Evolutionary conservation across 2,797 vertebrate genomes (phyloP).

Genomic region (Denticeps clupeoides): DNA sequence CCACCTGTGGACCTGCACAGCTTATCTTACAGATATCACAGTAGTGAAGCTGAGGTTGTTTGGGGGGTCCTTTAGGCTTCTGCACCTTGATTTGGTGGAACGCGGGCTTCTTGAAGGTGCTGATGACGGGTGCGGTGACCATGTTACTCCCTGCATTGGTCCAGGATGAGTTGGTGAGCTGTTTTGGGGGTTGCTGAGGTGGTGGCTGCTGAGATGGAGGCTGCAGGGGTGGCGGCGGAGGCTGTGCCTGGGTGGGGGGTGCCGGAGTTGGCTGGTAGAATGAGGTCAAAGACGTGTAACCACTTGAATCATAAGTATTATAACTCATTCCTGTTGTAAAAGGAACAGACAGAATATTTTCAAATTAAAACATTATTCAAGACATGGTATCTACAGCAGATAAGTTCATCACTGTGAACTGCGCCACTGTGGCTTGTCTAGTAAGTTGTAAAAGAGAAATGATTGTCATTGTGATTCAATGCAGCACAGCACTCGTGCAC

Average conservation of each 20-base stretch:
- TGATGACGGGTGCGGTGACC: constrained; percentile 37
- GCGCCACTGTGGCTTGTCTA: no score
- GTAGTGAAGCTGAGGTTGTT: constrained; percentile 69
- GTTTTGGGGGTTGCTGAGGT: constrained; percentile 40
- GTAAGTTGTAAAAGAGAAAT: no score
- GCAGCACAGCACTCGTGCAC: no score
- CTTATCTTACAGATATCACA: constrained; percentile 81
- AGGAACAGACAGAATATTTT: background rate
- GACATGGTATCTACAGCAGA: no score
- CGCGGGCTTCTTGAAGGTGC: constrained; percentile 49
- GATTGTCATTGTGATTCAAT: no score
- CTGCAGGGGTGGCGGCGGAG: constrained; percentile 38
- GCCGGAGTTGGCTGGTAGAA: constrained; percentile 58
- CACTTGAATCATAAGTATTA: constrained; percentile 46
- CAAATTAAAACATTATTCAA: no score
- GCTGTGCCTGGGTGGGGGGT: constrained; percentile 26
- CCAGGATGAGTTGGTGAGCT: constrained; percentile 54
- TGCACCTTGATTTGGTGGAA: constrained; percentile 57
- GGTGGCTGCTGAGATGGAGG: constrained; percentile 36
- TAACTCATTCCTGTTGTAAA: constrained; percentile 53
- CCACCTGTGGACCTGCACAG: constrained; percentile 75
- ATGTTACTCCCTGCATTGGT: constrained; percentile 50
- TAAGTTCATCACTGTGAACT: no score
- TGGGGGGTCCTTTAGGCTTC: constrained; percentile 60
- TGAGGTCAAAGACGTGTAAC: constrained; percentile 52